These are phyloP conservation scores for Myotis findleyi DNA, from an alignment of 2,797 vertebrate genomes.

Conservation along the genomic window DNA sequence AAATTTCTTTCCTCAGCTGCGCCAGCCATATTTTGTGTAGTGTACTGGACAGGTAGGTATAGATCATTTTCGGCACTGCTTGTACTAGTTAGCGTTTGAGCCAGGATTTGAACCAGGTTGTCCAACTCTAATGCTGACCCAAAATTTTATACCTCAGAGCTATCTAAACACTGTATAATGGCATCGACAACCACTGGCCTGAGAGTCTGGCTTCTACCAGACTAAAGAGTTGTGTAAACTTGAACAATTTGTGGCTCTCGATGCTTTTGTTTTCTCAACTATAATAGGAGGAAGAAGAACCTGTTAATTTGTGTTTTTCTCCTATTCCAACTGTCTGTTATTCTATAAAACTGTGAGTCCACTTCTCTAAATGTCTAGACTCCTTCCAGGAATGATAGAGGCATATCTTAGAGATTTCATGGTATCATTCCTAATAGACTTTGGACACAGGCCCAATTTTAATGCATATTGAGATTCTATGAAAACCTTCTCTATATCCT, in stretches of 20 bases:
- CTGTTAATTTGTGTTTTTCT: not conserved
- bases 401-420: not conserved
- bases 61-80: not conserved
- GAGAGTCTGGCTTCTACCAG: not conserved
- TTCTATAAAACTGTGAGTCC: not conserved
- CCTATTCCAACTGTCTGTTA: not conserved
- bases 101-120: slow-evolving; percentile 4
- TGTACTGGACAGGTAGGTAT: not conserved
- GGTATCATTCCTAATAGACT: not conserved
- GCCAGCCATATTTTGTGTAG: not conserved
- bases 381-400: not conserved
- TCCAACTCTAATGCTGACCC: slow-evolving; percentile 1
- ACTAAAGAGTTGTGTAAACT: not conserved
- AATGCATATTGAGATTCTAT: not conserved
- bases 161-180: not conserved
- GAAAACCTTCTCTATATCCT: not conserved
- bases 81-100: not conserved
- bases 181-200: not conserved
- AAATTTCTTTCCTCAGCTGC: not conserved
- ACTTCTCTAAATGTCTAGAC: not conserved
- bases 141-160: not conserved
- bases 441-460: not conserved
- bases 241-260: not conserved
- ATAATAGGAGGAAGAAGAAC: not conserved
- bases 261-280: not conserved